These are phyloP conservation scores for Notoglanidium macrostoma DNA, from an alignment of 2,797 vertebrate species.

Conservation along the genomic window DNA sequence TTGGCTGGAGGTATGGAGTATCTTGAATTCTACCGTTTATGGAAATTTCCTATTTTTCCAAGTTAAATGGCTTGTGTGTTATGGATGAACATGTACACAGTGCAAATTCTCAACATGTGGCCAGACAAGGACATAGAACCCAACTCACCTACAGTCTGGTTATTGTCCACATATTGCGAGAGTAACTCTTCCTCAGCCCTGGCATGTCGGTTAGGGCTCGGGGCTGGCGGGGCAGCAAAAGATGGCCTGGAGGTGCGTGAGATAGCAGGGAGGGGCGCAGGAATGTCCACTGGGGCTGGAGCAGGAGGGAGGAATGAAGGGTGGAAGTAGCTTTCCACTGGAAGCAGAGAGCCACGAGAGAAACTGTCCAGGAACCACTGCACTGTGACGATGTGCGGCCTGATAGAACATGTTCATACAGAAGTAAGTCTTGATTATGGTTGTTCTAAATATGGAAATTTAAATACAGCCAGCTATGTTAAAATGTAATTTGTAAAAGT, in stretches of 20 bases:
- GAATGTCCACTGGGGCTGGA: conserved; percentile 69
- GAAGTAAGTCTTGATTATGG: background rate
- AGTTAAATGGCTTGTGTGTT: background rate
- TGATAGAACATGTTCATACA: conserved; percentile 58
- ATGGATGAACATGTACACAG: background rate
- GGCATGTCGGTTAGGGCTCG: conserved; percentile 63
- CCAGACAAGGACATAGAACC: background rate
- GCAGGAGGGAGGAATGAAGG: conserved; percentile 80
- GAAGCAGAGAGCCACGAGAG: conserved; percentile 79
- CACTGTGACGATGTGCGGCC: conserved; percentile 87
- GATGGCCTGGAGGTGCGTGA: conserved; percentile 47
- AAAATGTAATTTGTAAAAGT: background rate
- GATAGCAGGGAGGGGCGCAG: conserved; percentile 54
- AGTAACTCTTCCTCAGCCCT: conserved; percentile 87
- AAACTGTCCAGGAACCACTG: conserved; percentile 93
- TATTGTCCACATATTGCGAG: conserved; percentile 85
- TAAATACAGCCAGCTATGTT: background rate
- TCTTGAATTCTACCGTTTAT: background rate
- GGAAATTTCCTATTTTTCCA: background rate
- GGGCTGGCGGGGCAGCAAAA: conserved; percentile 50
- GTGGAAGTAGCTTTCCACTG: conserved; percentile 84
- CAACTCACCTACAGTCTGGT: conserved; percentile 78
- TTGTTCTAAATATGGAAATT: background rate
- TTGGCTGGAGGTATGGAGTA: background rate
- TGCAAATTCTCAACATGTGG: background rate